A percentile compares a stretch with the other conserved stretches of the same genome.
These are phyloP conservation scores for Drosophila ogumai DNA, from an alignment of 1,140 invertebrate genomes.

Conservation along the genomic window DNA sequence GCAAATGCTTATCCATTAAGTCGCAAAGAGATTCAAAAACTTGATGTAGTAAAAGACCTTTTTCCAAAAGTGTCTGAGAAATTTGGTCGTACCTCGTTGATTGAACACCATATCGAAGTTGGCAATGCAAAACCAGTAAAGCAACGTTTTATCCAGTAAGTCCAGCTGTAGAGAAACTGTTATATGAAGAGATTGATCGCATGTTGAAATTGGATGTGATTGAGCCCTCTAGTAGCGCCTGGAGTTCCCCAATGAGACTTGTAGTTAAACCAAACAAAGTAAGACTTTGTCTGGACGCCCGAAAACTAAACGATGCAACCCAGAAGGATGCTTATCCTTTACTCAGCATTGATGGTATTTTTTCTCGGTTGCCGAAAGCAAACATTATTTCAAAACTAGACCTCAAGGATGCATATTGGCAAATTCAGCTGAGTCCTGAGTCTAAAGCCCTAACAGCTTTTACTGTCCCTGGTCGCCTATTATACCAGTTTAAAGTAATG, in stretches of 20 bases:
- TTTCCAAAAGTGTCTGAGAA: not conserved
- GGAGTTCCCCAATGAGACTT: not conserved
- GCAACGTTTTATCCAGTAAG: not conserved
- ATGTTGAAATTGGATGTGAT: conserved; percentile 1
- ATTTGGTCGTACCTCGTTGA: not conserved
- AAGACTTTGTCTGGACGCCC: conserved; percentile 4
- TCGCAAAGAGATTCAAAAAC: not conserved
- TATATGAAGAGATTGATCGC: conserved; percentile 3
- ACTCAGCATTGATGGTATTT: not conserved
- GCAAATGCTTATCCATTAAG: not conserved
- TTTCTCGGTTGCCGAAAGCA: not conserved
- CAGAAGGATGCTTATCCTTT: conserved; percentile 1
- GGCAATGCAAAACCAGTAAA: not conserved
- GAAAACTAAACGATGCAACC: not conserved
- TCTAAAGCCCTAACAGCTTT: too few species aligned
- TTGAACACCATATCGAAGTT: not conserved
- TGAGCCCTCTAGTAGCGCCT: not conserved
- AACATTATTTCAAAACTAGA: too few species aligned
- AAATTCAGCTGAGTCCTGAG: too few species aligned
- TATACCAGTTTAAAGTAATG: too few species aligned
- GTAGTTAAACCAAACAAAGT: not conserved
- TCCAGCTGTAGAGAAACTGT: not conserved
- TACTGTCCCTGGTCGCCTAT: too few species aligned
- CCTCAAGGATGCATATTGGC: too few species aligned
- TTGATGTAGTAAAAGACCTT: not conserved